Evolutionary conservation across 2,113 vertebrate species (phyloP).

Genomic region (Ptyas mucosa): DNA sequence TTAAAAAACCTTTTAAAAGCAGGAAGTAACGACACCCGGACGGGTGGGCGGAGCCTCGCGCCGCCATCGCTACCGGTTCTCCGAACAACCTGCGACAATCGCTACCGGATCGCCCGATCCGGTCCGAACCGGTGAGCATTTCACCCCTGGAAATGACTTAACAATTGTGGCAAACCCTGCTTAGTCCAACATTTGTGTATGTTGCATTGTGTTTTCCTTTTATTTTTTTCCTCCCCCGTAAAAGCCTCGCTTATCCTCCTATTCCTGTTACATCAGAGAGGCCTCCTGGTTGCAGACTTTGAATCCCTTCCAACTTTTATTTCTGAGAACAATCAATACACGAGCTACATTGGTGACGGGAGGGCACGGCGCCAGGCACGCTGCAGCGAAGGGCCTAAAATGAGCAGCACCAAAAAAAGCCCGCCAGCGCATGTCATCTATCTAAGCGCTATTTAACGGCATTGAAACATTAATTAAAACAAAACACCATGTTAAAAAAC

Average conservation of each 20-base stretch:
- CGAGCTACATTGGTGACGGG: too few relatives aligned
- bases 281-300: neutral
- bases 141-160: too few relatives aligned
- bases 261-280: fast-evolving
- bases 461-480: neutral
- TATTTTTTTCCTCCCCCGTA: neutral
- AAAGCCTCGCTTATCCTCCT: slow-evolving; percentile 5
- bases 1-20: too few relatives aligned
- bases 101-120: too few relatives aligned
- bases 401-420: neutral
- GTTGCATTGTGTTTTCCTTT: neutral
- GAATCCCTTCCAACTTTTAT: fast-evolving
- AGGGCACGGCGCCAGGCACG: neutral
- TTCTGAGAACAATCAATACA: fast-evolving
- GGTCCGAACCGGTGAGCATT: too few relatives aligned
- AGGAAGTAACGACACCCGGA: too few relatives aligned
- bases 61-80: too few relatives aligned
- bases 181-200: neutral
- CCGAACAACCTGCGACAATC: too few relatives aligned
- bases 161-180: too few relatives aligned
- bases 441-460: neutral
- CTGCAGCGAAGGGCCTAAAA: neutral
- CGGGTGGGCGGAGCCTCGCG: too few relatives aligned
- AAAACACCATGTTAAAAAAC: neutral
- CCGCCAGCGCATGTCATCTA: neutral